phyloP scores from a whole-genome alignment of 2,113 vertebrate species.

The Hemibagrus wyckioides region DNA sequence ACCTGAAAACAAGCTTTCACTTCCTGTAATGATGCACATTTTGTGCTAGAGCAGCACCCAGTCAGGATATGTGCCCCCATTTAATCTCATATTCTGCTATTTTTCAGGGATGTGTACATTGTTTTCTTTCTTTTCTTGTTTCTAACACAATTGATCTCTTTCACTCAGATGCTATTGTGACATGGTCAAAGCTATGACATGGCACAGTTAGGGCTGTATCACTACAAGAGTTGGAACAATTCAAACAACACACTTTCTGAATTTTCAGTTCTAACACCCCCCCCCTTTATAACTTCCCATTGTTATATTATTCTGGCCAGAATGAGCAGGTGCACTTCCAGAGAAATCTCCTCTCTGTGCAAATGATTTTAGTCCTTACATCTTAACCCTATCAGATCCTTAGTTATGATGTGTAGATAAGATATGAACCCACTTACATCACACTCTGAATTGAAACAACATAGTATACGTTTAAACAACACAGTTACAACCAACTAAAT shows the following conservation, averaged over 20 bases:
- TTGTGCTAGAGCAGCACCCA: conserved; percentile 32
- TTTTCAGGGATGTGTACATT: background rate
- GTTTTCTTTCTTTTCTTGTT: background rate
- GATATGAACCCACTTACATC: background rate
- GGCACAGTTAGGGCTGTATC: background rate
- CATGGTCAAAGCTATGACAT: conserved; percentile 6
- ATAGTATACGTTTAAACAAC: background rate
- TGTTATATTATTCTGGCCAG: background rate
- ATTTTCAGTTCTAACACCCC: background rate
- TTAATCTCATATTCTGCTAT: background rate
- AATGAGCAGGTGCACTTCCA: background rate
- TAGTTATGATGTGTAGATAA: background rate
- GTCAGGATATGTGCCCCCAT: background rate
- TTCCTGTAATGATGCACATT: conserved; percentile 22
- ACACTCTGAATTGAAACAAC: background rate
- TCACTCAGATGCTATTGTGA: too few species aligned
- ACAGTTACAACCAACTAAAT: background rate
- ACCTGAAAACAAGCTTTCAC: conserved; percentile 44
- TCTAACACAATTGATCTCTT: background rate
- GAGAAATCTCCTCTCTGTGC: background rate
- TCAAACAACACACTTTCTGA: background rate
- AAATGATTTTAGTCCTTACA: background rate
- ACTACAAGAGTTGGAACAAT: background rate
- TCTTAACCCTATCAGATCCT: background rate
- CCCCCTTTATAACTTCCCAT: background rate